phyloP scores from a whole-genome alignment of 2,888 invertebrate genomes.

The Lycocerus yunnanus region DNA sequence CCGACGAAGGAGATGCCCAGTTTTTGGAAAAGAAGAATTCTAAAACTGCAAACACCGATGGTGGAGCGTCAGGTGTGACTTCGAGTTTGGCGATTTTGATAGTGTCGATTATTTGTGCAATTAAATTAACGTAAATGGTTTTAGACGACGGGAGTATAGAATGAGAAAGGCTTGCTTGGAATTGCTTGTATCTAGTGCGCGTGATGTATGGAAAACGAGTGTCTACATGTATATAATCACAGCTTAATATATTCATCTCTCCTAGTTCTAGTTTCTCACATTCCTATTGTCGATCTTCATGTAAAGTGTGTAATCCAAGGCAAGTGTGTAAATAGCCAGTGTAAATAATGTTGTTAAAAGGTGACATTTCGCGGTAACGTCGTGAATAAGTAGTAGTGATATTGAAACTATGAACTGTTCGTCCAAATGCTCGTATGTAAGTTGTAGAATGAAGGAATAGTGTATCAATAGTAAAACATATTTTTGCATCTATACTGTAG shows the following conservation, averaged over 20 bases:
- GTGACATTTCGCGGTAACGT: constrained; percentile 31
- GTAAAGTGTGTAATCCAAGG: constrained; percentile 25
- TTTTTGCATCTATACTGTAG: constrained; percentile 38
- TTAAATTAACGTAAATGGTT: constrained; percentile 22
- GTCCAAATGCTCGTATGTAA: constrained; percentile 39
- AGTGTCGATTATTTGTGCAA: constrained; percentile 16
- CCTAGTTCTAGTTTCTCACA: constrained; percentile 29
- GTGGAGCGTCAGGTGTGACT: constrained; percentile 10
- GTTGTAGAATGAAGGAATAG: constrained; percentile 19
- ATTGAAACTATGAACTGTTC: constrained; percentile 34
- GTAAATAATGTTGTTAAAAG: constrained; percentile 39
- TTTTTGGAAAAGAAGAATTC: constrained; percentile 52
- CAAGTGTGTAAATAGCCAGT: constrained; percentile 43
- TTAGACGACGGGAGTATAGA: constrained; percentile 1
- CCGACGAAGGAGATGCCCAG: constrained; percentile 48
- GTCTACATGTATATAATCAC: constrained; percentile 35
- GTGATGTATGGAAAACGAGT: constrained; percentile 30
- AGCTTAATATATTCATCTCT: constrained; percentile 35
- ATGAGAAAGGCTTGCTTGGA: constrained; percentile 30
- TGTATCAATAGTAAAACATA: constrained; percentile 31
- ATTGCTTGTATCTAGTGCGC: constrained; percentile 36
- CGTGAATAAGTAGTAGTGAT: constrained; percentile 13
- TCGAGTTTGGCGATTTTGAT: constrained; percentile 12
- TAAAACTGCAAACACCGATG: constrained; percentile 2
- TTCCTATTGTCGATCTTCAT: constrained; percentile 26